Conservation (phyloP, 1,140 invertebrate genomes). For the Battus philenor region DNA sequence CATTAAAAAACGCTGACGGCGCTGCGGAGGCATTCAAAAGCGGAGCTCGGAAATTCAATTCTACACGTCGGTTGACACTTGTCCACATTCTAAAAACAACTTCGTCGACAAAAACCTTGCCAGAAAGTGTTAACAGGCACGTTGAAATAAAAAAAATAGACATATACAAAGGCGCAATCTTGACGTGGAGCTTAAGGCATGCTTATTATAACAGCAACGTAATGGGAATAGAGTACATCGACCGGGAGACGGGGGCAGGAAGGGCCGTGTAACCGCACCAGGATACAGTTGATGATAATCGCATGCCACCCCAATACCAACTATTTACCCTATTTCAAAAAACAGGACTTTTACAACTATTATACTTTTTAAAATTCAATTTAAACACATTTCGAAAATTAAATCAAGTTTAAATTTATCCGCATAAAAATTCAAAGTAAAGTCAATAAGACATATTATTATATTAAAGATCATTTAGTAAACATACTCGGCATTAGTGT, state of each 20-base stretch:
- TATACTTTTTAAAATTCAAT: too few relatives aligned
- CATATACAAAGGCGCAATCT: background rate
- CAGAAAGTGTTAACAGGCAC: too few relatives aligned
- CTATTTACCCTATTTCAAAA: constrained; percentile 1
- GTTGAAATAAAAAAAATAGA: background rate
- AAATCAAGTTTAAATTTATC: too few relatives aligned
- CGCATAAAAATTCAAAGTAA: too few relatives aligned
- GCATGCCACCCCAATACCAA: background rate
- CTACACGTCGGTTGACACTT: background rate
- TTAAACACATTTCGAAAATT: too few relatives aligned
- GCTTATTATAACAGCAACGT: constrained; percentile 7
- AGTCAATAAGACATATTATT: too few relatives aligned
- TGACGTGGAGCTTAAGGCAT: too few relatives aligned
- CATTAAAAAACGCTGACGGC: constrained; percentile 36
- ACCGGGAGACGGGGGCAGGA: constrained; percentile 5
- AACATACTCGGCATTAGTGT: too few relatives aligned
- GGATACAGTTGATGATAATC: constrained; percentile 14
- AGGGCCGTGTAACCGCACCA: constrained; percentile 13
- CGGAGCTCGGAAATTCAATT: constrained; percentile 1
- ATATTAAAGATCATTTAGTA: too few relatives aligned
- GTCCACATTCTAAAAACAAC: too few relatives aligned
- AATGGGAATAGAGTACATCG: constrained; percentile 5
- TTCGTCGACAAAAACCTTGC: too few relatives aligned
- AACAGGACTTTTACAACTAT: too few relatives aligned
- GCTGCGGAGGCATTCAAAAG: background rate